Percentiles rank a stretch among this genome's conserved stretches.
Evolutionary conservation across 2,888 invertebrate species (phyloP).

Genomic region (Drosophila antonietae): DNA sequence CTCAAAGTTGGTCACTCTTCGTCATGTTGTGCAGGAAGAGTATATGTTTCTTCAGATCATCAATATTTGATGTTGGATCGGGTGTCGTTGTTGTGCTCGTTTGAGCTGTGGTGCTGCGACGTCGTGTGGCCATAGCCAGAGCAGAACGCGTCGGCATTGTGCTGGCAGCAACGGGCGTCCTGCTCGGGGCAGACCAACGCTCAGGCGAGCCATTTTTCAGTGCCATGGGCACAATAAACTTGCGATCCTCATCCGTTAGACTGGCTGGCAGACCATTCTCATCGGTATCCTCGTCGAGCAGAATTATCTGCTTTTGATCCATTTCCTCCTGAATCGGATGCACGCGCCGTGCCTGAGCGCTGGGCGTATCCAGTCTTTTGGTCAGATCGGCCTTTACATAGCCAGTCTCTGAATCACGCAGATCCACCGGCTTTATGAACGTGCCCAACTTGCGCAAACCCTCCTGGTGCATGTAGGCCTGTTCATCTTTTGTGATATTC

Average conservation of each 20-base stretch:
- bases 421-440: constrained; percentile 84
- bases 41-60: constrained; percentile 84
- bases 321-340: constrained; percentile 84
- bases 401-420: constrained; percentile 83
- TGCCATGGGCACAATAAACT: constrained; percentile 85
- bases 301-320: constrained; percentile 84
- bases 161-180: constrained; percentile 49
- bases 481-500: constrained; percentile 84
- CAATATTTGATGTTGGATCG: constrained; percentile 82
- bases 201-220: constrained; percentile 83
- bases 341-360: constrained; percentile 66
- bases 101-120: constrained; percentile 50
- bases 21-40: constrained; percentile 84
- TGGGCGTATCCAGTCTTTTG: constrained; percentile 75
- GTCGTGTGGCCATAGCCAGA: constrained; percentile 29
- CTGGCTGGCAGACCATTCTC: constrained; percentile 83
- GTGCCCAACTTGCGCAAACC: constrained; percentile 83
- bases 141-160: constrained; percentile 56
- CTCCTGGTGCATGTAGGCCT: constrained; percentile 84
- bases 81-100: constrained; percentile 62
- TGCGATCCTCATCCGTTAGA: constrained; percentile 83
- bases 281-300: constrained; percentile 84
- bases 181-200: constrained; percentile 56
- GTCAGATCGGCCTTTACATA: constrained; percentile 83
- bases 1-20: constrained; percentile 84